Conservation (phyloP, 2,797 vertebrate genomes). For the Gymnoscopelus braueri region DNA sequence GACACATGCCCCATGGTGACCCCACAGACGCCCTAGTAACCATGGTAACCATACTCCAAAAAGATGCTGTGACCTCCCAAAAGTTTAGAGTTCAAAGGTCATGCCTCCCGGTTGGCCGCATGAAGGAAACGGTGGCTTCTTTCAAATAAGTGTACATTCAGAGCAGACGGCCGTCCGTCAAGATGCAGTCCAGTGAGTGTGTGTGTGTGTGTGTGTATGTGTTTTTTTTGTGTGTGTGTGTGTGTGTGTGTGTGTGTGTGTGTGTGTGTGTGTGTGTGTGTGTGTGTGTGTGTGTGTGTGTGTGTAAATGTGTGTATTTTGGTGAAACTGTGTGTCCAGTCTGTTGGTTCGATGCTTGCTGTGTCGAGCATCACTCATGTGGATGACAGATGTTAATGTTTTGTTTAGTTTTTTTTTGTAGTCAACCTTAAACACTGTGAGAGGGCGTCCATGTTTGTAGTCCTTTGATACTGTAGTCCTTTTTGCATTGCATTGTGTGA, state of each 20-base stretch:
- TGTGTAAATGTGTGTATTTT: background rate
- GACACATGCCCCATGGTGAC: constrained; percentile 61
- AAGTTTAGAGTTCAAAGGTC: constrained; percentile 57
- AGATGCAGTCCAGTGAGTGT: constrained; percentile 66
- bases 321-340: background rate
- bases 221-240: constrained; percentile 9
- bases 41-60: constrained; percentile 41
- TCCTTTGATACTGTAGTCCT: constrained; percentile 72
- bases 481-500: constrained; percentile 82
- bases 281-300: constrained; percentile 26
- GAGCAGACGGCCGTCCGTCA: constrained; percentile 67
- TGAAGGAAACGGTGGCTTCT: constrained; percentile 62
- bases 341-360: constrained; percentile 54
- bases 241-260: constrained; percentile 29
- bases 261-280: constrained; percentile 36
- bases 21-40: constrained; percentile 33
- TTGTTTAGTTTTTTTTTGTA: constrained; percentile 35
- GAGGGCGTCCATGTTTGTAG: constrained; percentile 73
- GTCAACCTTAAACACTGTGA: constrained; percentile 77
- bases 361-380: constrained; percentile 54
- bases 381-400: constrained; percentile 48
- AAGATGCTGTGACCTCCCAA: constrained; percentile 40
- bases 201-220: constrained; percentile 12
- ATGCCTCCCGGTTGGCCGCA: constrained; percentile 43
- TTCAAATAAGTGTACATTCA: constrained; percentile 78